Base-by-base conservation (phyloP, 2,797 vertebrate genomes). In the Gymnodraco acuticeps region DNA sequence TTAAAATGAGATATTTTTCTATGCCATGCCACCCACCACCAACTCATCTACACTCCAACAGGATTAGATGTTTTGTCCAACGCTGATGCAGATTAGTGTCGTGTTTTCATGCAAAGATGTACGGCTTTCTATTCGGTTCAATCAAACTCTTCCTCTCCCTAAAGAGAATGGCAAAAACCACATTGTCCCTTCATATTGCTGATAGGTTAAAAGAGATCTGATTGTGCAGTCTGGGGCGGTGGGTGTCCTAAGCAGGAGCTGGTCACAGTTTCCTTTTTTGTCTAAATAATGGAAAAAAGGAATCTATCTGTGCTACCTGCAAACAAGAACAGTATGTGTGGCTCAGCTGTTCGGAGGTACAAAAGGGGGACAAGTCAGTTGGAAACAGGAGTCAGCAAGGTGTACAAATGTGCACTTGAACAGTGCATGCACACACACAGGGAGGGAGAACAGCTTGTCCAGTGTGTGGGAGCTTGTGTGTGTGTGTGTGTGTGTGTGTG, bases 391-490 rank as follows among this genome's bases (percentile, higher is more conserved):
- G 27, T 27, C 27, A 27, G 27, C 27, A 27, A 27, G 27, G 27
- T 27, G 27, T 27, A 27, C 4, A 27, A 27, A 27, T 27, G 27
- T 27, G 27, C 23, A 27, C 23, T 27, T 27, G 3, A 27, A 27
- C 23, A 27, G 23, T 27, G 23, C 27, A 27, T 27, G 27, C 27
- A 27, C 27, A 27, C 27, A 27, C 27, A 27, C 27, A 27, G 27
- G 27, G 27, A 27, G 27, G 27, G 27, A 82, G 88, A 87, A 92
- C 90, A 91, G 83, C 78, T 70, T 93, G 90, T 91, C 71, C 92
- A 76, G 33, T 38, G 33, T 6, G 33, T 38, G 33, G 7, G 33
- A 33, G 33, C 33, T 33, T 38, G 33, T 38, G 2, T 38, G 33
- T 38, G 33, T 33, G 33, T 33, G 33, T 33, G 33, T 33, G 33